These are phyloP conservation scores for Cariama cristata DNA, from an alignment of 2,113 vertebrate genomes.

Conservation along the genomic window DNA sequence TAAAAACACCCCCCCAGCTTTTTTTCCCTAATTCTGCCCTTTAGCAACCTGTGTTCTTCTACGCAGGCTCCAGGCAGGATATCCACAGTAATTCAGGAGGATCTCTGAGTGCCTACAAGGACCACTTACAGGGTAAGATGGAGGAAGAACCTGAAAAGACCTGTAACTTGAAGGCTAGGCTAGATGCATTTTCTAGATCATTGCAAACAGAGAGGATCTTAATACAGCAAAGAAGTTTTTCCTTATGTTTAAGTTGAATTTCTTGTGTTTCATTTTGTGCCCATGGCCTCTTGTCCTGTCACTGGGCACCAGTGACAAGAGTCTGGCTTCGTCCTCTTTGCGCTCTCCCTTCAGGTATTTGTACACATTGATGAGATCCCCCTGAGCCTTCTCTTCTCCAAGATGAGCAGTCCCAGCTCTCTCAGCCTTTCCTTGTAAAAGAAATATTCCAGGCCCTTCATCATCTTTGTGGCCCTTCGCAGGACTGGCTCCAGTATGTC, in stretches of 20 bases:
- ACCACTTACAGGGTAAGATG: not conserved
- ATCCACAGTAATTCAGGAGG: not conserved
- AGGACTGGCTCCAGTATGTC: not conserved
- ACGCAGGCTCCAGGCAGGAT: not conserved
- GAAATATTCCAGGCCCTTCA: not conserved
- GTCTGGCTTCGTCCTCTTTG: not conserved
- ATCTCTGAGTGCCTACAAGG: not conserved
- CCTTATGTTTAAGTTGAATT: not conserved
- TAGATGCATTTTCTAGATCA: not conserved
- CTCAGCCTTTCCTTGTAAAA: not conserved
- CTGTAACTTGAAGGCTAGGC: not conserved
- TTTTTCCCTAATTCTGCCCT: not conserved
- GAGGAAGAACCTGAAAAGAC: not conserved
- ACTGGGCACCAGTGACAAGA: too few species aligned
- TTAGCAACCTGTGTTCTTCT: not conserved
- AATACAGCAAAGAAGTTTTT: not conserved
- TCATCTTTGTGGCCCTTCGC: not conserved
- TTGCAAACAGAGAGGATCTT: not conserved
- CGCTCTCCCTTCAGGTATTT: not conserved
- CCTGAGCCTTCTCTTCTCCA: not conserved
- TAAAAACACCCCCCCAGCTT: accelerated
- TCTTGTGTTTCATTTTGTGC: not conserved
- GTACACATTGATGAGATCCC: not conserved
- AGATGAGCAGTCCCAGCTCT: not conserved
- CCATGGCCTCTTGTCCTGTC: too few species aligned